Evolutionary conservation across 2,113 vertebrate species (phyloP), one percentile per base, ranked within the genome.

Genomic region (Cephalopterus ornatus): DNA sequence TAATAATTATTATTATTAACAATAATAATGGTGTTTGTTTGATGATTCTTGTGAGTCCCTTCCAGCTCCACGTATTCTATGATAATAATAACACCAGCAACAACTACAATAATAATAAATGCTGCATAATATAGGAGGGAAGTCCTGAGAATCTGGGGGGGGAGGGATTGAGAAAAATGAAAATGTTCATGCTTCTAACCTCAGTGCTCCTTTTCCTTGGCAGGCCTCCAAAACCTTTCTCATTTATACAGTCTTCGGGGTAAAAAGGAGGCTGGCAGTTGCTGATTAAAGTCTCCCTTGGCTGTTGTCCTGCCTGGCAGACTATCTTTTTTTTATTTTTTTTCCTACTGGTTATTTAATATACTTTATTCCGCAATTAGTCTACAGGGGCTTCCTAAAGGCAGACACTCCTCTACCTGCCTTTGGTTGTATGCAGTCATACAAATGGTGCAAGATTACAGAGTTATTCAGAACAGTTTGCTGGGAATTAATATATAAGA

Each of bases 221-320:
- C 91, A 95, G 33, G 7, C 30, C 35, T 96, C 86, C 91, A 91
- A 93, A 78, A 81, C 39, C 47, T 49, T 80, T 84, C 73, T 74
- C 81, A 77, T 78, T 96, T 91, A 92, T 95, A 61, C 52, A 92
- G 76, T 89, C 91, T 92, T 94, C 22, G 1, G 79, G 79, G 73
- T 88, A 90, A 88, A 93, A 90, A 61, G n/a, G 52, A 77, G 55
- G 71, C 68, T 97, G 86, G 72, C 1, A 41, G 83, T 61, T 95
- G 50, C 65, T 86, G 91, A 86, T 95, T 89, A 84, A 93, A 88
- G 68, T 59, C 61, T 96, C 94, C 83, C 80, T 91, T 95, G 93
- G 76, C 68, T 93, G 76, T 86, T 95, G 73, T 97, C 86, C 83
- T 92, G 80, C 50, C 73, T 95, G 83, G 68, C 75, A 90, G 63